phyloP scores from a whole-genome alignment of 2,797 vertebrate species.

The Diplodus sargus region DNA sequence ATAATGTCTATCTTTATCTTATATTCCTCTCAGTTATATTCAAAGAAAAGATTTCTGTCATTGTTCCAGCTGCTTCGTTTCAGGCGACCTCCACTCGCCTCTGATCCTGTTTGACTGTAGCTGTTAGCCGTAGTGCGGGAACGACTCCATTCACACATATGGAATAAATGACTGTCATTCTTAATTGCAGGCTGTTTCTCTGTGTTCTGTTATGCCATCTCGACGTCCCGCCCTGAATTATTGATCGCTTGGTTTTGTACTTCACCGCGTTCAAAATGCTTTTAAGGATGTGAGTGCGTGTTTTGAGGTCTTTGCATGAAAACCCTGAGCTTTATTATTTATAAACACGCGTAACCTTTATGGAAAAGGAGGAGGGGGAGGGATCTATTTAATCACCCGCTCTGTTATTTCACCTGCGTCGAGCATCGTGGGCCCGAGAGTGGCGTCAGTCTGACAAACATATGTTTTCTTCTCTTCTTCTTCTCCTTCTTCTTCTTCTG shows the following conservation, averaged over 20 bases:
- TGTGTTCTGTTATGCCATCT: conserved; percentile 62
- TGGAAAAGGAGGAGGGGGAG: conserved; percentile 11
- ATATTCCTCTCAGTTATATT: not conserved
- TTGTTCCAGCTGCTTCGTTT: not conserved
- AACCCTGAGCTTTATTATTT: conserved; percentile 78
- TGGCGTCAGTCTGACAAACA: conserved; percentile 48
- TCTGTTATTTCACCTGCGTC: conserved; percentile 13
- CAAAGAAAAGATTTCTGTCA: not conserved
- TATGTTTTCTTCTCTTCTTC: conserved; percentile 39
- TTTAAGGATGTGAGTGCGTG: conserved; percentile 75
- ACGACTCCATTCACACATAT: conserved; percentile 32
- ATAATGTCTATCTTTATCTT: not conserved
- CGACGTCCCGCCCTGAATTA: conserved; percentile 72
- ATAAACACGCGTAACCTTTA: conserved; percentile 63
- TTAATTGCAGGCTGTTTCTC: conserved; percentile 63
- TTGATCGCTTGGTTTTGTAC: conserved; percentile 82
- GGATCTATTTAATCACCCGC: conserved; percentile 29
- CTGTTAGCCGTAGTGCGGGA: not conserved
- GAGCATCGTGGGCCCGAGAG: not conserved
- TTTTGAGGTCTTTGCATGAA: conserved; percentile 82
- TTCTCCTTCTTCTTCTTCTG: conserved; percentile 21
- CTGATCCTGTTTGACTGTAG: conserved; percentile 17
- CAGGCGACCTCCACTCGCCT: not conserved
- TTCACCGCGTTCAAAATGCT: conserved; percentile 74
- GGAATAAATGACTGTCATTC: conserved; percentile 55